phyloP scores from a whole-genome alignment of 2,888 invertebrate genomes.

The Drosophila maculinotata region DNA sequence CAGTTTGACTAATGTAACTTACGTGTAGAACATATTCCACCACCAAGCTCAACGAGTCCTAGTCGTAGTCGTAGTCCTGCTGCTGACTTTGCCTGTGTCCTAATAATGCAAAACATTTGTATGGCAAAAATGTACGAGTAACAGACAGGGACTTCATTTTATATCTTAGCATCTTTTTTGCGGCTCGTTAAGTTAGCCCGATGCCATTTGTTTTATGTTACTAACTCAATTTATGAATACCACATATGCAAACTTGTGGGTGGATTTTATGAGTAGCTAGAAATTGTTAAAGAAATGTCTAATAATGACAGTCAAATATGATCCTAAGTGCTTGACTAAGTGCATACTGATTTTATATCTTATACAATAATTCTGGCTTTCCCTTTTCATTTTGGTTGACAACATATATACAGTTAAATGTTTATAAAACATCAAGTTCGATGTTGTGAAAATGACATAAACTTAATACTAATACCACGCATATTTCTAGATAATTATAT shows the following conservation, averaged over 20 bases:
- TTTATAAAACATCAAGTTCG: too few species aligned
- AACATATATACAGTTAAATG: too few species aligned
- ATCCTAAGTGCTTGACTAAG: not conserved
- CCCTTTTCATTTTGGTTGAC: too few species aligned
- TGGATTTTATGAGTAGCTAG: constrained; percentile 21
- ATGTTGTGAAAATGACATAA: too few species aligned
- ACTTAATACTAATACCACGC: too few species aligned
- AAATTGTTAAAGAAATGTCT: constrained; percentile 16
- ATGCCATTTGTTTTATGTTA: constrained; percentile 73
- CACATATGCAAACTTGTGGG: constrained; percentile 8
- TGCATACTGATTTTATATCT: too few species aligned
- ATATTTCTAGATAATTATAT: too few species aligned
- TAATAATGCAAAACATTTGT: constrained; percentile 75
- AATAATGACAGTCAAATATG: constrained; percentile 1
- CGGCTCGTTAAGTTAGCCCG: constrained; percentile 64
- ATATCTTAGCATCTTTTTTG: constrained; percentile 56
- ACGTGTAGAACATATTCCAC: constrained; percentile 63
- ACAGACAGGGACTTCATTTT: constrained; percentile 50
- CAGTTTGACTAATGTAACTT: constrained; percentile 76
- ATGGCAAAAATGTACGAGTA: constrained; percentile 39
- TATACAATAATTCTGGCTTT: too few species aligned
- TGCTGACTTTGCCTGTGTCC: too few species aligned
- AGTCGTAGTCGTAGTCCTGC: constrained; percentile 4
- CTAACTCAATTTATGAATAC: constrained; percentile 71
- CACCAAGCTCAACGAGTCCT: constrained; percentile 17